phyloP scores from a whole-genome alignment of 2,797 vertebrate species.

The Bufotes viridis region DNA sequence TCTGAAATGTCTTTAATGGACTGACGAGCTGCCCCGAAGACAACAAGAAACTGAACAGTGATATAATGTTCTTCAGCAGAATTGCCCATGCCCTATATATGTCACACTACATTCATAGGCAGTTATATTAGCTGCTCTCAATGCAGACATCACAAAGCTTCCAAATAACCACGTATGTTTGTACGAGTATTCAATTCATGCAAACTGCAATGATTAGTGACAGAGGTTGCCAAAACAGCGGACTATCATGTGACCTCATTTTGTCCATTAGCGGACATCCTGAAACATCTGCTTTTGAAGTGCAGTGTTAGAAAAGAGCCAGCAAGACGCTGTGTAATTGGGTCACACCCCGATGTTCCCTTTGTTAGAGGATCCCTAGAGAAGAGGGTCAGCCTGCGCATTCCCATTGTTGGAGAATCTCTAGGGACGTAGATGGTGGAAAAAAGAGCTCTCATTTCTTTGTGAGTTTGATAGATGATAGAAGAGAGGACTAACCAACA shows the following conservation, averaged over 20 bases:
- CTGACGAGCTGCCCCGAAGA: neutral
- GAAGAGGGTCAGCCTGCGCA: neutral
- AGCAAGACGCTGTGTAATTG: neutral
- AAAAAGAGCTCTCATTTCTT: neutral
- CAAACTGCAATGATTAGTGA: neutral
- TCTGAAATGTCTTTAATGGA: neutral
- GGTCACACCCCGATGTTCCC: neutral
- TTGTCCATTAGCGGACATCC: neutral
- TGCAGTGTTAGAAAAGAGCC: neutral
- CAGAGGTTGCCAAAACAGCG: neutral
- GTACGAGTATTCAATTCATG: too few species aligned
- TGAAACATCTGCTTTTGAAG: neutral
- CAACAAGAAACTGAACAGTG: neutral
- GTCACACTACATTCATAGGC: too few species aligned
- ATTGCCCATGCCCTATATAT: too few species aligned
- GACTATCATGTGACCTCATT: constrained; percentile 3
- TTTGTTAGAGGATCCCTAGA: neutral
- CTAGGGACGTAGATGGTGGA: neutral
- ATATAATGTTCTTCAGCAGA: too few species aligned
- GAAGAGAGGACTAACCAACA: neutral
- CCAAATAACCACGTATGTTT: too few species aligned
- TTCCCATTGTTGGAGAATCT: constrained; percentile 26
- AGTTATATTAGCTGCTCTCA: too few species aligned
- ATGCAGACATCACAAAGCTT: too few species aligned
- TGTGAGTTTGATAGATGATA: neutral